Evolutionary conservation across 2,888 invertebrate species (phyloP), one percentile per base, ranked within the genome.

Genomic region (Apodemia mormo): DNA sequence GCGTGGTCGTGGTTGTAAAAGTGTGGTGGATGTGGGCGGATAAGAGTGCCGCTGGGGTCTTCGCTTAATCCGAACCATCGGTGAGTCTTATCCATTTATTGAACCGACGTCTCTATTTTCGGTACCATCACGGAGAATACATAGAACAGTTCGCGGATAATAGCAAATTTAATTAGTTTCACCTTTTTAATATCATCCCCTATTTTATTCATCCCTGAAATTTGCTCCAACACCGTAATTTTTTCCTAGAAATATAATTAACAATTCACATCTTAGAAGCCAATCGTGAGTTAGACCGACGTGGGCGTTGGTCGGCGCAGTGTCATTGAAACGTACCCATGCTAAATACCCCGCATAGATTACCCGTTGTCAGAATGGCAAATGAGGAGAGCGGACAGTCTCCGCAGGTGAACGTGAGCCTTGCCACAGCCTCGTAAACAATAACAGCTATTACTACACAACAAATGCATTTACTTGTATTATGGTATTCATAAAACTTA

Each of bases 351-450:
- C 10, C 30, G 58, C 58, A 58, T 58, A 58, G 30, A 58, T 58
- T 58, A 30, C 58, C 58, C 10, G 58, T 30, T 58, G 58, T 58
- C 58, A 58, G 58, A 58, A 58, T 58, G 30, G 58, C 58, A 58
- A 58, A 58, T 58, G 58, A 30, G 22, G 54, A 54, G 58, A 2
- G 30, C 58, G 58, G 58, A 10, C 29, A 58, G 22, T 29, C 29
- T 29, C 58, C 30, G 58, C 58, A 30, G 58, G 58, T 58, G 58
- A 58, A 30, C 12, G 58, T 9, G 29, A 9, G 58, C 58, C 10
- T 58, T 58, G 58, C 58, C 30, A 58, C 58, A 58, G 30, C 58
- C 58, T 58, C 58, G 58, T 58, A 58, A 58, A 58, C 58, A 58
- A 58, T 58, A 58, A 58, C 58, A 10, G 58, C 30, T 58, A 58